Percentiles rank a stretch among this genome's conserved stretches.
phyloP scores from a whole-genome alignment of 2,888 invertebrate genomes.

The Chloromyia formosa region DNA sequence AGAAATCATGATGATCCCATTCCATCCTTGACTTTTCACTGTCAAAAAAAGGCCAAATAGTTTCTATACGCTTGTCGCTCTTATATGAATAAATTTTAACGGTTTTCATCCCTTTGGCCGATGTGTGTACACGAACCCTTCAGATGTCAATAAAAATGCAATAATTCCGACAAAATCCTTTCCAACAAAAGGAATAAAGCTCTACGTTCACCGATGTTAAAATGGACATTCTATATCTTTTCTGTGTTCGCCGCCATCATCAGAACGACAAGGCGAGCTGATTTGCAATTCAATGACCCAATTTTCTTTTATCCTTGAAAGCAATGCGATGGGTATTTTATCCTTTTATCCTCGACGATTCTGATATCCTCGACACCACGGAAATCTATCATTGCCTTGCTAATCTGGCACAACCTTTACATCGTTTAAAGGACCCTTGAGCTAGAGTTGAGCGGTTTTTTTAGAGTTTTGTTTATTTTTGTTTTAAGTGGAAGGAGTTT shows the following conservation, averaged over 20 bases:
- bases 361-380: not conserved
- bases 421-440: too few species aligned
- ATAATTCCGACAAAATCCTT: conserved; percentile 25
- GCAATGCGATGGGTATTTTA: conserved; percentile 1
- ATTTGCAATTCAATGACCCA: conserved; percentile 10
- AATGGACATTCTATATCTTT: conserved; percentile 1
- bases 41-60: too few species aligned
- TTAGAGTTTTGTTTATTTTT: too few species aligned
- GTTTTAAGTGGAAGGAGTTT: too few species aligned
- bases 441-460: too few species aligned
- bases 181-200: conserved; percentile 24
- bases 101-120: too few species aligned
- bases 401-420: not conserved
- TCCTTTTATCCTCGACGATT: not conserved
- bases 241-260: too few species aligned
- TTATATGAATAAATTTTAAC: too few species aligned
- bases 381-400: not conserved
- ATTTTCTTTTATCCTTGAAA: not conserved
- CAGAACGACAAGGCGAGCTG: not conserved
- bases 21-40: too few species aligned
- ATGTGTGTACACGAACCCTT: not conserved
- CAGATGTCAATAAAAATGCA: conserved; percentile 28
- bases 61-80: too few species aligned
- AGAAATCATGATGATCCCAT: too few species aligned
- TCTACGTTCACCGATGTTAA: conserved; percentile 17